These are phyloP conservation scores for Acanthosepion pharaonis DNA, from an alignment of 2,888 invertebrate species.

Conservation along the genomic window DNA sequence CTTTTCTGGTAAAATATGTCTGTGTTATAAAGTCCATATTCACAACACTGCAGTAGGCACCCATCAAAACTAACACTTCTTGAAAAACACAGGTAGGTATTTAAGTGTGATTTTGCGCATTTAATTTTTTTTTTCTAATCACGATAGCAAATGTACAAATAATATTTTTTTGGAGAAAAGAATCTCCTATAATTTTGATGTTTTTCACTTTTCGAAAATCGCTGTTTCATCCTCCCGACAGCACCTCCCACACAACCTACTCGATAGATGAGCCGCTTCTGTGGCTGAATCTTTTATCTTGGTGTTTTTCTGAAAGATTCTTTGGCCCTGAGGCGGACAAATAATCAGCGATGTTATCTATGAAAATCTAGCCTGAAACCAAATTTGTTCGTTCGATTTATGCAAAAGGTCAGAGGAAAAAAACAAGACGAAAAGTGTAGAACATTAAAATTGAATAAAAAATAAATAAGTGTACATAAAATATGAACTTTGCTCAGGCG, in stretches of 20 bases:
- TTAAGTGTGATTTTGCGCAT: no score
- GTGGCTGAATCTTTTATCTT: not conserved
- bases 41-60: no score
- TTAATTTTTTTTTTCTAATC: no score
- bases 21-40: no score
- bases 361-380: not conserved
- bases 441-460: not conserved
- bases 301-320: not conserved
- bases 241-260: not conserved
- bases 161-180: no score
- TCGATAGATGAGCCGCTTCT: not conserved
- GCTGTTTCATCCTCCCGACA: not conserved
- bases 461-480: not conserved
- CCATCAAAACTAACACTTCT: no score
- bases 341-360: not conserved
- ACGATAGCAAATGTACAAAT: no score
- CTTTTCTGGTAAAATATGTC: no score
- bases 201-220: not conserved
- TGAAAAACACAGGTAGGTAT: no score
- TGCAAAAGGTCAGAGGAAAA: not conserved
- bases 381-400: not conserved
- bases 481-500: no score
- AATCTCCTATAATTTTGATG: not conserved
- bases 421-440: not conserved
- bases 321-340: not conserved